These are phyloP conservation scores for Cabera pusaria DNA, from an alignment of 2,888 invertebrate species.

Conservation along the genomic window DNA sequence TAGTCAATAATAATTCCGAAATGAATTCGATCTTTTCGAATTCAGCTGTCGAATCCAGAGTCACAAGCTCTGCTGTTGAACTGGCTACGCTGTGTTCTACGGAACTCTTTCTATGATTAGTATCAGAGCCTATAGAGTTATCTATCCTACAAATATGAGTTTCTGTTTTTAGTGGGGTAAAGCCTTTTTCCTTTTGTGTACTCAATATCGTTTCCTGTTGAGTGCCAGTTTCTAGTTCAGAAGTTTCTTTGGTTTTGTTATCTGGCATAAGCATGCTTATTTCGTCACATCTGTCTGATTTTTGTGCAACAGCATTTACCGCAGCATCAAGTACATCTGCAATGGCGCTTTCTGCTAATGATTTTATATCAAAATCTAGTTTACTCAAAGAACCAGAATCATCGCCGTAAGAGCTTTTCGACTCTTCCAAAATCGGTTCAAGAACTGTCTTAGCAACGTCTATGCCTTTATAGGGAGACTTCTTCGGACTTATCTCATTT, in stretches of 20 bases:
- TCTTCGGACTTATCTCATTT: conserved; percentile 46
- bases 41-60: conserved; percentile 68
- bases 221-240: no score
- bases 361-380: conserved; percentile 27
- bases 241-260: no score
- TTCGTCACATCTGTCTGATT: no score
- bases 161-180: neutral
- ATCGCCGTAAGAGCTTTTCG: conserved; percentile 67
- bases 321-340: conserved; percentile 14
- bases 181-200: no score
- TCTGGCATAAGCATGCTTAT: no score
- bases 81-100: conserved; percentile 48
- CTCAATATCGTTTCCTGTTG: no score
- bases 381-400: conserved; percentile 47
- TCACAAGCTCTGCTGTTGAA: conserved; percentile 45
- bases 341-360: conserved; percentile 14
- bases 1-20: conserved; percentile 50
- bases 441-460: conserved; percentile 45
- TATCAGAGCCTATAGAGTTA: conserved; percentile 16
- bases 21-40: conserved; percentile 70
- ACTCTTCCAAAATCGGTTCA: conserved; percentile 76
- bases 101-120: conserved; percentile 31
- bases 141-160: conserved; percentile 7
- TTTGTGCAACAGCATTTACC: neutral
- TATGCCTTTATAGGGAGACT: conserved; percentile 51